Base-by-base conservation (phyloP, 1,140 invertebrate species). In the Ditylenchus dipsaci region DNA sequence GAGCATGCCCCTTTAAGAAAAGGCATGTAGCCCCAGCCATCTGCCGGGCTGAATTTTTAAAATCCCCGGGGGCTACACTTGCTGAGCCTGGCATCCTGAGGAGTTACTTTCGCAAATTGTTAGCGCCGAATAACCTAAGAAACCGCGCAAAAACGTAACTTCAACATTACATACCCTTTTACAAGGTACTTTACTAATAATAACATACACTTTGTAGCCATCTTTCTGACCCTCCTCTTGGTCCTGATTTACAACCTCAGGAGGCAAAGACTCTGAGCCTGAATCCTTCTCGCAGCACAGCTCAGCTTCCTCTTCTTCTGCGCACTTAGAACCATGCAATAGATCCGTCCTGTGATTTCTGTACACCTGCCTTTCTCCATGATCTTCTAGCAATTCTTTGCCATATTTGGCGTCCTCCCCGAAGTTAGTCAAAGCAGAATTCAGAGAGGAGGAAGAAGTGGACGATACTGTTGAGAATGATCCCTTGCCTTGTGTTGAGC, bases 351-450 rank as follows among this genome's bases (percentile, higher is more conserved):
- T 38, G 33, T 38, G 33, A 38, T 11, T 38, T 38, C 33, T 38
- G 33, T 53, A 7, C 3, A 21, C 15, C 15, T 53, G 49, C 15
- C 23, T 26, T 23, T 58, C 63, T n/a, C 30, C 56, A 59, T 26
- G 33, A 7, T 65, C 42, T 15, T 5, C 3, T 38, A 29, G 27
- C 21, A n/a, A n/a, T n/a, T 60, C 38, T 26, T 27, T n/a, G 19
- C 23, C 19, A 23, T 27, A 38, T 65, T 66, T 11, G 30, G 23
- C 0, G 8, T 13, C 27, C n/a, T 59, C n/a, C 49, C 1, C 53
- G 33, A 23, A 49, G 42, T 53, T 64, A 21, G 45, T 65, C n/a
- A 30, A 19, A 30, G 60, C 17, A 27, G 38, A 61, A 43, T 53
- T 68, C 23, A 61, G 67, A 26, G 30, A 29, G 33, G 30, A 27